These are phyloP conservation scores for Anas capensis DNA, from an alignment of 2,797 vertebrate genomes.

Conservation along the genomic window DNA sequence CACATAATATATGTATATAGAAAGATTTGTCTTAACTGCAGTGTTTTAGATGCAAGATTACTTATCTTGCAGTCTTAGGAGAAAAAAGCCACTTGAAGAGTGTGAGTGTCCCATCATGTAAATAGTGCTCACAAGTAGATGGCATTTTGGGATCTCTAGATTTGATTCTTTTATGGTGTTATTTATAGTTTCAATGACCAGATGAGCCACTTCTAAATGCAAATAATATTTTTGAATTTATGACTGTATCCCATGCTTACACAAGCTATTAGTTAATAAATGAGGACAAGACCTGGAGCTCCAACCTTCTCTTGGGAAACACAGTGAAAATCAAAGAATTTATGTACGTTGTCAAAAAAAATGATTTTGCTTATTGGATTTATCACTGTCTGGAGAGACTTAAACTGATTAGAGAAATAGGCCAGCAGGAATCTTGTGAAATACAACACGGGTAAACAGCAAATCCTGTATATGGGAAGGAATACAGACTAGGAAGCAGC, in stretches of 20 bases:
- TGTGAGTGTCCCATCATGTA: not conserved
- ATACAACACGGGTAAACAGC: not conserved
- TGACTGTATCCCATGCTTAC: not conserved
- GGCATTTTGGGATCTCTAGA: not conserved
- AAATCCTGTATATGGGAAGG: not conserved
- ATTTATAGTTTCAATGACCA: not conserved
- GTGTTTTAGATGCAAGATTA: not conserved
- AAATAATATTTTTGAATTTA: not conserved
- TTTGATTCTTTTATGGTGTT: not conserved
- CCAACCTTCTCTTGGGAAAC: not conserved
- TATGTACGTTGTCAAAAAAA: not conserved
- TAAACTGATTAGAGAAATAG: not conserved
- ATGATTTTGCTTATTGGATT: not conserved
- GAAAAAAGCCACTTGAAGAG: not conserved
- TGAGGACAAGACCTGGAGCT: not conserved
- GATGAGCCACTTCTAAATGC: not conserved
- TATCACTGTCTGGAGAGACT: not conserved
- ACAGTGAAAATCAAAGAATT: not conserved
- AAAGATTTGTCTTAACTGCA: not conserved
- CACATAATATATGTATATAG: not conserved
- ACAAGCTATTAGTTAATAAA: not conserved
- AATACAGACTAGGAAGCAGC: fast-evolving
- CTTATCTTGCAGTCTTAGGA: not conserved
- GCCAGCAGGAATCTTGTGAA: not conserved
- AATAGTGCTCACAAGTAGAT: not conserved